Base-by-base conservation (phyloP, 2,113 vertebrate genomes). In the Corythaeola cristata region DNA sequence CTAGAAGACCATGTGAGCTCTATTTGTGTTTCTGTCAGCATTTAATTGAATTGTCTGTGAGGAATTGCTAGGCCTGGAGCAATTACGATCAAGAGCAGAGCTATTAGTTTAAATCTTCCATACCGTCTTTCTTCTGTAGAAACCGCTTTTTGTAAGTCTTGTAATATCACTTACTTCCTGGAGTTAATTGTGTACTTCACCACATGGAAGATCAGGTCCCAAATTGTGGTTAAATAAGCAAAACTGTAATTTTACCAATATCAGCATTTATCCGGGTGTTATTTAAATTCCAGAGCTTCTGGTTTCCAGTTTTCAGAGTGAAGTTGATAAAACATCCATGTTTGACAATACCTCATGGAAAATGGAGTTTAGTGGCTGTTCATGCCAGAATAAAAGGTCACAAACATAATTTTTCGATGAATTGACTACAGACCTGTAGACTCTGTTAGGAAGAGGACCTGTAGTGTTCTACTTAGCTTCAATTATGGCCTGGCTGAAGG, bases 11-110 rank as follows among this genome's bases (percentile, higher is more conserved):
- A 2, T 88, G 53, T 91, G 71, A 95, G 80, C 68, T 95, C 92
- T 86, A 50, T 89, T 96, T 97, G 96, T 94, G 80, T 92, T 96
- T 96, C 94, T 94, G 85, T 96, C 95, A 96, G 47, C 88, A 75
- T 91, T 94, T 96, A 96, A 97, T 95, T 97, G 90, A 94, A 96
- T 95, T 85, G 93, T 87, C 86, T 94, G 88, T 94, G 85, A 95
- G 85, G 41, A 96, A 96, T 93, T 96, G 68, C 91, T 64, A 44
- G 73, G 69, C 58, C 63, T 94, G 76, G 7, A 94, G 88, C 94
- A 92, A 93, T 95, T 96, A 95, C 91, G 92, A 95, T 72, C 86
- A 93, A 80, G 60, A 96, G 59, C 28, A 89, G 91, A 92, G 50
- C 92, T 88, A 81, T 94, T 93, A 94, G 78, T 85, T 96, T 96